Evolutionary conservation across 1,140 invertebrate species (phyloP), one percentile per base, ranked within the genome.

Genomic region (Ericerus pela): DNA sequence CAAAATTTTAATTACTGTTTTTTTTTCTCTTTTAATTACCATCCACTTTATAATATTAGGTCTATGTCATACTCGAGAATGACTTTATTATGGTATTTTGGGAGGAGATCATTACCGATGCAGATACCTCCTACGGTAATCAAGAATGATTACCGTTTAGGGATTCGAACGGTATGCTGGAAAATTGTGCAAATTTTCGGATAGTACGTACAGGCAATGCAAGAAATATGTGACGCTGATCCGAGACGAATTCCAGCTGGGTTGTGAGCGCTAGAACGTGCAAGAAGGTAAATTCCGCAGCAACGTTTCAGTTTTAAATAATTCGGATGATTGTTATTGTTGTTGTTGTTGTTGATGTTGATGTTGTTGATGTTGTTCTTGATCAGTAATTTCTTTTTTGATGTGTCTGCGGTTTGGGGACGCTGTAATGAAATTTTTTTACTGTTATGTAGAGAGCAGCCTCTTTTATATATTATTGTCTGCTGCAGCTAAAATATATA

Each of bases 381-480:
- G 41, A 24, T 47, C 10, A 47, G 41, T 47, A 47, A 47, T 47
- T 47, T 47, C 41, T 47, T n/a, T n/a, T n/a, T 47, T 47, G 41
- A 47, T 47, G 41, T 47, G 41, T 47, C 41, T 47, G 41, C 41
- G 41, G 41, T 47, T 47, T 47, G 41, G 41, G 41, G 41, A 47
- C 41, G 41, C 41, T 47, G 41, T 47, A 24, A 10, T 10, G 8
- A 47, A 47, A 47, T 22, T n/a, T n/a, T n/a, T n/a, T n/a, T 47
- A 47, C 41, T 47, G 26, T 47, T 47, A 24, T 24, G 41, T 47
- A 47, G 41, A 47, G 41, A 47, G 41, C 41, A 47, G 41, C 41
- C 41, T 47, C n/a, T n/a, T n/a, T n/a, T n/a, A n/a, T n/a, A n/a
- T n/a, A n/a, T 47, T 47, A 47, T 47, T 47, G 20, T 47, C 41